Evolutionary conservation across 2,113 vertebrate species (phyloP), one percentile per base, ranked within the genome.

Genomic region (Petrocephalus microphthalmus): DNA sequence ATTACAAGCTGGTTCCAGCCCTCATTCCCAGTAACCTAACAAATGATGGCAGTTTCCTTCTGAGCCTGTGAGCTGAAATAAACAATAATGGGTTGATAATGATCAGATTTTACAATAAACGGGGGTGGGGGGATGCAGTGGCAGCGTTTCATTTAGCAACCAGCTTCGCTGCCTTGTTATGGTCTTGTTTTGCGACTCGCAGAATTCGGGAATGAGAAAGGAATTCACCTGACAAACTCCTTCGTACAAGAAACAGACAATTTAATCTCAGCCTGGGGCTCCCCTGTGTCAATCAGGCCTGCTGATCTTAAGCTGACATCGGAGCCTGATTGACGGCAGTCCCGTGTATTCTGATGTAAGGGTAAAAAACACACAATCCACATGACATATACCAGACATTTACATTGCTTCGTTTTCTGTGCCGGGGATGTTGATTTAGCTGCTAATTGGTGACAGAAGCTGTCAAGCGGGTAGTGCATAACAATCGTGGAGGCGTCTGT

Each of bases 391-490:
- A 95, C 95, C 92, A 95, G 93, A 95, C 94, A 91, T 94, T 94
- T 94, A 95, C 95, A 95, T 94, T 93, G 94, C 94, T 91, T 92
- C 87, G 90, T 93, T 94, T 92, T 92, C 95, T 97, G 96, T 97
- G 98, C 97, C 97, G 95, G 87, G 96, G 97, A 96, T 96, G 97
- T 97, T 97, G 98, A 98, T 99, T 99, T 98, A 98, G 96, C 96
- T 97, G 97, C 98, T 99, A 99, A 99, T 99, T 99, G 98, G 97
- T 98, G 98, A 99, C 98, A 99, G 98, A 98, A 99, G 96, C 98
- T 99, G 98, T 99, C 98, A 99, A 97, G 96, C 93, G 97, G 96
- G 96, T 97, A 97, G 97, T 97, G 98, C 96, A 95, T 96, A 97
- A 96, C 95, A 96, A 96, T 96, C 94, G 95, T 93, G 89, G 96